Base-by-base conservation (phyloP, 2,888 invertebrate genomes). In the Mantis religiosa region DNA sequence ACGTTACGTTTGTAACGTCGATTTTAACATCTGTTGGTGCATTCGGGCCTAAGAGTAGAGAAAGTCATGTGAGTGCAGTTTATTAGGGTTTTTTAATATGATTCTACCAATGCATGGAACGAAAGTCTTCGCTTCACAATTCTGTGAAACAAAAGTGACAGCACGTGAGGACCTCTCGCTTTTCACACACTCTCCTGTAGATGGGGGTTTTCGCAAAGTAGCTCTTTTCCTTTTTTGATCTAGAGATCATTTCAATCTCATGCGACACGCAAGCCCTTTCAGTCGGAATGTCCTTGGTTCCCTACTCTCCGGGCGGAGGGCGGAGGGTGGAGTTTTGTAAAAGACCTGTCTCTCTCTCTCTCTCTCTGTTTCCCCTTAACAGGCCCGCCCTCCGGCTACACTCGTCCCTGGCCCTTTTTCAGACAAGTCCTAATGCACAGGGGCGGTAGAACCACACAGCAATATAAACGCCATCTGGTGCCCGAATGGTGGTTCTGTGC, bases 401-500 rank as follows among this genome's bases (percentile, higher is more conserved):
- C 54, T 71, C 54, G 54, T 71, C 54, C 54, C 54, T 71, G 54
- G 54, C 54, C 54, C 54, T 71, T 71, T 71, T 71, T 71, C 54
- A 71, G 54, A 71, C 54, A 71, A 25, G 54, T 71, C 54, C 54
- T 71, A 71, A 71, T 71, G 54, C 54, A 71, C 54, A 71, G 54
- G 54, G 54, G 54, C 54, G 54, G 54, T 3, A 85, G 15, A 85
- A 28, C 54, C 85, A 85, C 85, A 85, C 47, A 15, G 54, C 54
- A 54, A 85, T 54, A 85, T 54, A 85, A 85, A 85, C 85, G 85
- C 54, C 85, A 85, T 85, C 85, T 85, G 85, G 85, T 85, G 54
- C 85, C 85, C 47, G 47, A n/a, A 28, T 85, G 85, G 15, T 85
- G 54, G 54, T 20, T 20, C 54, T 20, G 54, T 71, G 54, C 54